These are phyloP conservation scores for Grantiella picta DNA, from an alignment of 2,113 vertebrate genomes.

Conservation along the genomic window DNA sequence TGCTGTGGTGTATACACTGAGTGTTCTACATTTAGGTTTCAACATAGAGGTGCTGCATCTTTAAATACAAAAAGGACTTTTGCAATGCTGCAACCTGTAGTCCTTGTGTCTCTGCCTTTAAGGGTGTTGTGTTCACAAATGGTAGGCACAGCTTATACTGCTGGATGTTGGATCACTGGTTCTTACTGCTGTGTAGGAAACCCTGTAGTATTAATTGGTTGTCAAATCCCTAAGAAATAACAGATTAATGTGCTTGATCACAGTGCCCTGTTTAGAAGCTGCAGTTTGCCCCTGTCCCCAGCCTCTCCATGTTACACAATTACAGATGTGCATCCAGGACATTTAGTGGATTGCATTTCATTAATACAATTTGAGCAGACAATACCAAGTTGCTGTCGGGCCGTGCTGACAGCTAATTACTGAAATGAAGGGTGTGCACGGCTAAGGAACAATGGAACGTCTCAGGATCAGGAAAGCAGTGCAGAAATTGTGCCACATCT, in stretches of 20 bases:
- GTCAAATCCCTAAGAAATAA: constrained; percentile 91
- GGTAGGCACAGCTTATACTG: constrained; percentile 45
- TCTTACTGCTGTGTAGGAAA: constrained; percentile 73
- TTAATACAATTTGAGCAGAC: constrained; percentile 97
- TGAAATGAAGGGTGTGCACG: constrained; percentile 90
- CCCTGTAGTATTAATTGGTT: constrained; percentile 89
- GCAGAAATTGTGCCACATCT: constrained; percentile 33
- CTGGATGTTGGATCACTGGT: constrained; percentile 52
- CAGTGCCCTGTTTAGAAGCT: constrained; percentile 74
- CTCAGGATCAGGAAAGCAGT: constrained; percentile 61
- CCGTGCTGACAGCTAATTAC: constrained; percentile 98
- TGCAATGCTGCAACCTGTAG: background rate
- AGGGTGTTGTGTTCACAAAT: constrained; percentile 48
- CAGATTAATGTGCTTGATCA: constrained; percentile 86
- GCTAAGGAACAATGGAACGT: constrained; percentile 90
- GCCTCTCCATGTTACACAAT: constrained; percentile 84
- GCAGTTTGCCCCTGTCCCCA: constrained; percentile 77
- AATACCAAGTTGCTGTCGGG: constrained; percentile 94
- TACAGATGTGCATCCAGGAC: constrained; percentile 92
- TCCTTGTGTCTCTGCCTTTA: constrained; percentile 54
- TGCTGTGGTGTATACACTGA: background rate
- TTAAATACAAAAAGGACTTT: background rate
- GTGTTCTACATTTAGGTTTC: background rate
- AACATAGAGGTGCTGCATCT: background rate
- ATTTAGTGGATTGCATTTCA: constrained; percentile 95